Evolutionary conservation across 2,113 vertebrate genomes (phyloP).

Genomic region (Larimichthys polyactis): DNA sequence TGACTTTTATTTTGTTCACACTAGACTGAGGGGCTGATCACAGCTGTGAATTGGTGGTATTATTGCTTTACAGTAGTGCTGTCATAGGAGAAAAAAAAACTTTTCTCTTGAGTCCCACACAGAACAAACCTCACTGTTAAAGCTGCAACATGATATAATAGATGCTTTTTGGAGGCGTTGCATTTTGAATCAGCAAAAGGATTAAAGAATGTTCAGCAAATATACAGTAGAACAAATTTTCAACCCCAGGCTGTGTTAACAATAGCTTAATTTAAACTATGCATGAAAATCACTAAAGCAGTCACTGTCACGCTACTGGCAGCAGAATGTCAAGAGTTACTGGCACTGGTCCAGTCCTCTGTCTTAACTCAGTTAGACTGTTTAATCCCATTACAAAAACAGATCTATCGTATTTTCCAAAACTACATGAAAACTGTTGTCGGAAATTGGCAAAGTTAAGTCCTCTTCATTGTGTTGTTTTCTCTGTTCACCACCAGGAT

Average conservation of each 20-base stretch:
- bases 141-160: conserved; percentile 1
- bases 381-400: conserved; percentile 66
- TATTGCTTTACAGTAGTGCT: not conserved
- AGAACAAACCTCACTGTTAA: conserved; percentile 7
- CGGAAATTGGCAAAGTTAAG: conserved; percentile 35
- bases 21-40: not conserved
- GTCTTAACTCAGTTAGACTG: conserved; percentile 51
- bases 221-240: conserved; percentile 61
- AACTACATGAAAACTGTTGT: conserved; percentile 41
- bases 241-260: conserved; percentile 57
- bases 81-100: not conserved
- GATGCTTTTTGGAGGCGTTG: conserved; percentile 26
- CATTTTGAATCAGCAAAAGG: conserved; percentile 27
- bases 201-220: conserved; percentile 62
- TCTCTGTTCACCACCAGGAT: conserved; percentile 16
- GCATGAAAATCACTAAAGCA: conserved; percentile 60
- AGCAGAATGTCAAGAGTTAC: conserved; percentile 57
- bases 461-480: conserved; percentile 25
- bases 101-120: not conserved
- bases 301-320: conserved; percentile 54
- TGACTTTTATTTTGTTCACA: not conserved
- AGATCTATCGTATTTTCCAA: conserved; percentile 44
- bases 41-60: not conserved
- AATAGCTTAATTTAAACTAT: conserved; percentile 64
- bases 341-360: conserved; percentile 55